Conservation (phyloP, 2,797 vertebrate genomes). For the Manis crassicaudata region DNA sequence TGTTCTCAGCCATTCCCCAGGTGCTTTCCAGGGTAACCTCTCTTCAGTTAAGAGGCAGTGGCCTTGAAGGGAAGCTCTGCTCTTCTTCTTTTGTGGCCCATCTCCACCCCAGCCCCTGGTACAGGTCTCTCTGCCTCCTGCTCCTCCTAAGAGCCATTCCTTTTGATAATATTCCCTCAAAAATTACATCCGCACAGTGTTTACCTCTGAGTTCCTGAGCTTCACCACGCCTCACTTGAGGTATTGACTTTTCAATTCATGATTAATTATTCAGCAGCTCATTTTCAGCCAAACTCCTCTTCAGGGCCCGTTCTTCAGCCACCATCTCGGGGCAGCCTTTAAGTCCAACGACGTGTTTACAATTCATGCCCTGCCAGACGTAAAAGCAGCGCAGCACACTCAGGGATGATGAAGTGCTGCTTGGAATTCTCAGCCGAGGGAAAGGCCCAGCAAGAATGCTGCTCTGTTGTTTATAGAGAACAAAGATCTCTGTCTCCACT, state of each 20-base stretch:
- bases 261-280: slow-evolving; percentile 80
- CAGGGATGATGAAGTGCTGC: not conserved
- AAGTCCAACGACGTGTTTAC: slow-evolving; percentile 64
- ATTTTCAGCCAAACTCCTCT: slow-evolving; percentile 73
- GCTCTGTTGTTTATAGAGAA: not conserved
- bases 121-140: not conserved
- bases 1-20: not conserved
- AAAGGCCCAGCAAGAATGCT: slow-evolving; percentile 20
- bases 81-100: not conserved
- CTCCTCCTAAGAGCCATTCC: not conserved
- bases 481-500: slow-evolving; percentile 38
- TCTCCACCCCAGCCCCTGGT: too few species aligned
- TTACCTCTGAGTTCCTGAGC: slow-evolving; percentile 54
- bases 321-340: slow-evolving; percentile 57
- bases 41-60: not conserved
- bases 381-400: slow-evolving; percentile 23
- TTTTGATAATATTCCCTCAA: slow-evolving; percentile 50
- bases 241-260: slow-evolving; percentile 75
- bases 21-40: not conserved
- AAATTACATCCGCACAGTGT: slow-evolving; percentile 34
- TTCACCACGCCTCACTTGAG: slow-evolving; percentile 68
- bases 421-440: slow-evolving; percentile 59
- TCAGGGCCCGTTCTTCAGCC: slow-evolving; percentile 54
- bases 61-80: not conserved
- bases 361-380: slow-evolving; percentile 60